A percentile compares a stretch with the other conserved stretches of the same genome.
Conservation (phyloP, 1,140 invertebrate species). For the Lepidurus arcticus region DNA sequence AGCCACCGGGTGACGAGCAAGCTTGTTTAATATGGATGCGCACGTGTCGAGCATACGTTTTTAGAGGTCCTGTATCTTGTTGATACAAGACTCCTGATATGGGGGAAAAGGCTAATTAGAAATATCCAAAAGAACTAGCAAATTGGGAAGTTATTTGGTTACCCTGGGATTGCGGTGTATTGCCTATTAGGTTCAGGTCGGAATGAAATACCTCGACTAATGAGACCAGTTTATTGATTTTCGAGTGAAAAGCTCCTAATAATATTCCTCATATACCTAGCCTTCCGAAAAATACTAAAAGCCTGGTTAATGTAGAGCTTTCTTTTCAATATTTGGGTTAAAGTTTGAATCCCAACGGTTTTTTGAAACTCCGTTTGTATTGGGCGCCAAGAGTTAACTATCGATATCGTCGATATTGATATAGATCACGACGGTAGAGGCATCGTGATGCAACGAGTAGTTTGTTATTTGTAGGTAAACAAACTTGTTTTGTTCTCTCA, state of each 20-base stretch:
- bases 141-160: conserved; percentile 1
- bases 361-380: too few relatives aligned
- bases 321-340: too few relatives aligned
- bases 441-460: too few relatives aligned
- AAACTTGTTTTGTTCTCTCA: too few relatives aligned
- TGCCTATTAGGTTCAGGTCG: background rate
- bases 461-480: too few relatives aligned
- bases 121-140: background rate
- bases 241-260: background rate
- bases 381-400: too few relatives aligned
- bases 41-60: background rate
- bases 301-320: too few relatives aligned
- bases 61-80: background rate
- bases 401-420: too few relatives aligned
- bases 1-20: background rate
- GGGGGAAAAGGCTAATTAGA: background rate
- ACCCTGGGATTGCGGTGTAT: background rate
- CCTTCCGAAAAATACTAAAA: too few relatives aligned
- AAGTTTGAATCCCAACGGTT: too few relatives aligned
- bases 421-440: too few relatives aligned
- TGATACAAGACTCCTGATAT: background rate
- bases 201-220: conserved; percentile 7
- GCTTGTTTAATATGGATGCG: background rate
- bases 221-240: background rate
- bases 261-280: background rate